A percentile compares a stretch with the other conserved stretches of the same genome.
Evolutionary conservation across 2,888 invertebrate genomes (phyloP).

Genomic region (Melikaiella ostensackeni): DNA sequence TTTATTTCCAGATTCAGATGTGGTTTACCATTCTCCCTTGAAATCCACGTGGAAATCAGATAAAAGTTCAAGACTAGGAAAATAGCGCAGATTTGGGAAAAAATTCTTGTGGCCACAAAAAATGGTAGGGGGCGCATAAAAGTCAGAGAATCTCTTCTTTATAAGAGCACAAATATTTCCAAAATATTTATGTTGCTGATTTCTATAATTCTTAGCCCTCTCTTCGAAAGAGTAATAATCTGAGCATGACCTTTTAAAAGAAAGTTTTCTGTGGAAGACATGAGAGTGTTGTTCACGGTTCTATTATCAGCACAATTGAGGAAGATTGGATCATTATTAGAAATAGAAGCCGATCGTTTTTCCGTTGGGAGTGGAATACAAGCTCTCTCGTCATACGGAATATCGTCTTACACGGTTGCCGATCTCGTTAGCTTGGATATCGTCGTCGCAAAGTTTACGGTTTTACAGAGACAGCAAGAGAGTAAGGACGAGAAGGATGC

Average conservation of each 20-base stretch:
- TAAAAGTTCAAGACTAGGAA: too few relatives aligned
- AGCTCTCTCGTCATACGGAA: slow-evolving; percentile 44
- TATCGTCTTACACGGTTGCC: slow-evolving; percentile 51
- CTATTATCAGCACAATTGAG: slow-evolving; percentile 21
- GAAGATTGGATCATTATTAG: slow-evolving; percentile 37
- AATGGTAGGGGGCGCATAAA: too few relatives aligned
- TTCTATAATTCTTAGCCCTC: too few relatives aligned
- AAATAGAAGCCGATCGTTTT: slow-evolving; percentile 36
- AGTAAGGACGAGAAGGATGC: slow-evolving; percentile 25
- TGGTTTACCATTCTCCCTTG: too few relatives aligned
- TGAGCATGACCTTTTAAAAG: neutral
- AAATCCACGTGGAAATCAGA: too few relatives aligned
- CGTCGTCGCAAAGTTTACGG: slow-evolving; percentile 50
- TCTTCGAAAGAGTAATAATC: neutral
- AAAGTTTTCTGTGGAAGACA: neutral
- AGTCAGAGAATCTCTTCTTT: too few relatives aligned
- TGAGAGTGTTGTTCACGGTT: slow-evolving; percentile 13
- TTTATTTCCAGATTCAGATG: too few relatives aligned
- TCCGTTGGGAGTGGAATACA: slow-evolving; percentile 36
- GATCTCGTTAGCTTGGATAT: slow-evolving; percentile 53
- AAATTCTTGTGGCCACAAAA: too few relatives aligned
- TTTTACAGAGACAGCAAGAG: slow-evolving; percentile 43
- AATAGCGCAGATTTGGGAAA: too few relatives aligned
- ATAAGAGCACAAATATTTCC: too few relatives aligned
- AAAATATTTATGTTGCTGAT: too few relatives aligned